Percentiles rank a stretch among this genome's conserved stretches.
Evolutionary conservation across 2,113 vertebrate species (phyloP).

Genomic region (Balaenoptera acutorostrata): DNA sequence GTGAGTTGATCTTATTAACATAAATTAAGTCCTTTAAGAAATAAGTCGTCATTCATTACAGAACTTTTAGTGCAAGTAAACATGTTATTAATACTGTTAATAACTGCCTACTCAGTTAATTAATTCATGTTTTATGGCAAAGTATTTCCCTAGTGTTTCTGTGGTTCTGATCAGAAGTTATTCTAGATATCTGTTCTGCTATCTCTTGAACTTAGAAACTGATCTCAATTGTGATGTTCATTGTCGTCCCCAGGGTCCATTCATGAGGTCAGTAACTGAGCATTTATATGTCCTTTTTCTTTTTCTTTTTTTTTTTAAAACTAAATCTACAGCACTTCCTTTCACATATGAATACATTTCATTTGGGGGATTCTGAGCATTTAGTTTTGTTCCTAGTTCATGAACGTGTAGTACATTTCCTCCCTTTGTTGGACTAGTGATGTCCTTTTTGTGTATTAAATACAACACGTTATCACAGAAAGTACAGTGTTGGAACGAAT

Average conservation of each 20-base stretch:
- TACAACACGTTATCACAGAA: neutral
- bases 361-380: neutral
- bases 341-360: neutral
- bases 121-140: neutral
- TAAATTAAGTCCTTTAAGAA: constrained; percentile 28
- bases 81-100: neutral
- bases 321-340: neutral
- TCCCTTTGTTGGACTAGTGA: neutral
- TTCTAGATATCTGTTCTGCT: neutral
- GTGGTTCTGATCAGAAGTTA: neutral
- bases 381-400: constrained; percentile 19
- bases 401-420: neutral
- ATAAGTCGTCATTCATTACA: neutral
- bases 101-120: neutral
- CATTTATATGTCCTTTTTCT: neutral
- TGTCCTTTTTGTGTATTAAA: neutral
- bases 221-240: neutral
- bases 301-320: neutral
- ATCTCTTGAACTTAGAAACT: neutral
- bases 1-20: constrained; percentile 80
- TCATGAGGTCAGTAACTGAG: neutral
- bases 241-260: neutral
- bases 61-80: constrained; percentile 2
- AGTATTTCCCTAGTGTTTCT: neutral
- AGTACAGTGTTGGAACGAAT: neutral